Percentiles rank a stretch among this genome's conserved stretches.
These are phyloP conservation scores for Vesta saturnalis DNA, from an alignment of 2,888 invertebrate genomes.

Conservation along the genomic window DNA sequence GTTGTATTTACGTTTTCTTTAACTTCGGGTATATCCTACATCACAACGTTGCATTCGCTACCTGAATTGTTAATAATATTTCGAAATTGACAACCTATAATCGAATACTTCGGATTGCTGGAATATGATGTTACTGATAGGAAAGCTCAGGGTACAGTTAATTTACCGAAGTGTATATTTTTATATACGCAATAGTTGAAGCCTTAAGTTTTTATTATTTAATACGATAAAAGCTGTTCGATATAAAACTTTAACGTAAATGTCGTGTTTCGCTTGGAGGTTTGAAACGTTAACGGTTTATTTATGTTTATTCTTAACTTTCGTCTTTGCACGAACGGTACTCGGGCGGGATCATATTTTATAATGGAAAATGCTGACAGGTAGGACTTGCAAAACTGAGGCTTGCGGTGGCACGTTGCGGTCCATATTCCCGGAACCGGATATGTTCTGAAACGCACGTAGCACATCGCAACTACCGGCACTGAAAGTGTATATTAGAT, in stretches of 20 bases:
- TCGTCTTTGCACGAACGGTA: constrained; percentile 26
- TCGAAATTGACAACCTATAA: constrained; percentile 25
- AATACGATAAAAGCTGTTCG: background rate
- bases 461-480: constrained; percentile 40
- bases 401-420: constrained; percentile 41
- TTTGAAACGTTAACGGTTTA: constrained; percentile 19
- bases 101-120: background rate
- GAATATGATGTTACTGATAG: background rate
- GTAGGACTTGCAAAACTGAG: constrained; percentile 38
- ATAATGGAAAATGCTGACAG: constrained; percentile 39
- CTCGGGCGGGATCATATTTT: constrained; percentile 35
- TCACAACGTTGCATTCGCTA: constrained; percentile 22
- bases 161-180: background rate
- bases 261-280: constrained; percentile 18
- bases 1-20: constrained; percentile 38
- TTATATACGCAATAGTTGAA: background rate
- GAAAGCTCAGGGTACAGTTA: background rate
- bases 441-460: constrained; percentile 42
- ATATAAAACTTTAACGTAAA: constrained; percentile 5
- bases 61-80: constrained; percentile 32
- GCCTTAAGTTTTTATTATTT: no score
- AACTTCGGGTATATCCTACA: constrained; percentile 28
- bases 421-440: constrained; percentile 41
- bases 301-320: constrained; percentile 30
- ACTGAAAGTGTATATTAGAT: constrained; percentile 42